Percentiles rank a stretch among this genome's conserved stretches.
phyloP scores from a whole-genome alignment of 2,888 invertebrate genomes.

The Netelia fuscicornis region DNA sequence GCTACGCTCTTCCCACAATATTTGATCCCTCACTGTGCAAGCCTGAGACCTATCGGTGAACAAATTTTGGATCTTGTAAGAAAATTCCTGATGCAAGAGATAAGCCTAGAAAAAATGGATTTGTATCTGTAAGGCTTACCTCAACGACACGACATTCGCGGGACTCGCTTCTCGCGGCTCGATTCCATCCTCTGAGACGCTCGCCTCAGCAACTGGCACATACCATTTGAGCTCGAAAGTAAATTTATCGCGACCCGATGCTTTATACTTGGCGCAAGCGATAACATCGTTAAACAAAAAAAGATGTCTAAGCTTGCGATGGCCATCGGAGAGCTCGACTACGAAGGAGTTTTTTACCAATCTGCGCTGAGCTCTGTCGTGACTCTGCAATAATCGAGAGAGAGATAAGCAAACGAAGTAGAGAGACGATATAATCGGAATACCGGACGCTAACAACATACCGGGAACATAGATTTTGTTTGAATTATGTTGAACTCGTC shows the following conservation, averaged over 20 bases:
- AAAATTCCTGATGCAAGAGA: neutral
- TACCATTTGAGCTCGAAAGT: conserved; percentile 98
- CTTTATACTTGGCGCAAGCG: conserved; percentile 97
- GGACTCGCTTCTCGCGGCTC: conserved; percentile 92
- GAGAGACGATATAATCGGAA: neutral
- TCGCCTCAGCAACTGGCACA: conserved; percentile 93
- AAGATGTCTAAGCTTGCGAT: conserved; percentile 95
- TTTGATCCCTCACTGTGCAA: conserved; percentile 94
- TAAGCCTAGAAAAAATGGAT: too few species aligned
- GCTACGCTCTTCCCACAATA: conserved; percentile 91
- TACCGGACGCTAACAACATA: conserved; percentile 83
- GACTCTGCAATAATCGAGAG: conserved; percentile 85
- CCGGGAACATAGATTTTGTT: conserved; percentile 93
- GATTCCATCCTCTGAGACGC: conserved; percentile 89
- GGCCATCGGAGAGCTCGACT: conserved; percentile 95
- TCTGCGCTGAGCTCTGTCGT: conserved; percentile 93
- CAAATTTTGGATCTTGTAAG: neutral
- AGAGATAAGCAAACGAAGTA: conserved; percentile 70
- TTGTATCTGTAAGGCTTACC: conserved; percentile 71
- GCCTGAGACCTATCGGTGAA: conserved; percentile 89
- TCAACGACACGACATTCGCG: conserved; percentile 93
- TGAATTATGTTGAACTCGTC: conserved; percentile 96
- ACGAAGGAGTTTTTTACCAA: conserved; percentile 98
- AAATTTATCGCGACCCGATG: conserved; percentile 94
- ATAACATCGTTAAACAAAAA: conserved; percentile 98